A percentile compares a stretch with the other conserved stretches of the same genome.
These are phyloP conservation scores for Leuciscus waleckii DNA, from an alignment of 2,797 vertebrate genomes.

Conservation along the genomic window DNA sequence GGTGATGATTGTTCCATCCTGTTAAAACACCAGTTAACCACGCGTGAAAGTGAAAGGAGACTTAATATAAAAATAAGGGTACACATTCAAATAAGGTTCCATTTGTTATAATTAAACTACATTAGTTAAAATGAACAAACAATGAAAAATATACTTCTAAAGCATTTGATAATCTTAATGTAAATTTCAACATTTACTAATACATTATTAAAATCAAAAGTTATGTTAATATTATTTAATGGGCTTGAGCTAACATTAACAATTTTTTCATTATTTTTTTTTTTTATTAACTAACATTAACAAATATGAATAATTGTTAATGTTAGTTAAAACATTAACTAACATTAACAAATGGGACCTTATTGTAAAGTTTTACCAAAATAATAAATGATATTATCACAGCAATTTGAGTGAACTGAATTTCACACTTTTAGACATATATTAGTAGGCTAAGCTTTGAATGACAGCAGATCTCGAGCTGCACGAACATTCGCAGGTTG, in stretches of 20 bases:
- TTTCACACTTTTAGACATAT: not conserved
- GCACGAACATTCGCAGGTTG: not conserved
- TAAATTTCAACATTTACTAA: not conserved
- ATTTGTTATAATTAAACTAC: not conserved
- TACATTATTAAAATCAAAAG: not conserved
- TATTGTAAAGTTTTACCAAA: not conserved
- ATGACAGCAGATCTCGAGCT: not conserved
- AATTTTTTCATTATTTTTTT: not conserved
- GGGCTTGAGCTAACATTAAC: not conserved
- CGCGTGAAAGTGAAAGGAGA: constrained; percentile 1
- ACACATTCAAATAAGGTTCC: not conserved
- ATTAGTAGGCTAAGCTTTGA: not conserved
- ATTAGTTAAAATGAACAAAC: not conserved
- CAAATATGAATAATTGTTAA: not conserved
- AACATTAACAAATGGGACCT: not conserved
- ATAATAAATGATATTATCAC: not conserved
- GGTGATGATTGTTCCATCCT: constrained; percentile 16
- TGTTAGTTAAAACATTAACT: not conserved
- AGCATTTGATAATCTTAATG: not conserved
- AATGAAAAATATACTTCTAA: not conserved
- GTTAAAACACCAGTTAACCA: constrained; percentile 26
- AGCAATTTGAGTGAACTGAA: not conserved
- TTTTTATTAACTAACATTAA: not conserved
- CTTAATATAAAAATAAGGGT: not conserved
- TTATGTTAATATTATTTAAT: not conserved